Evolutionary conservation across 2,797 vertebrate genomes (phyloP), one percentile per base, ranked within the genome.

Genomic region (Chloroceryle inda): DNA sequence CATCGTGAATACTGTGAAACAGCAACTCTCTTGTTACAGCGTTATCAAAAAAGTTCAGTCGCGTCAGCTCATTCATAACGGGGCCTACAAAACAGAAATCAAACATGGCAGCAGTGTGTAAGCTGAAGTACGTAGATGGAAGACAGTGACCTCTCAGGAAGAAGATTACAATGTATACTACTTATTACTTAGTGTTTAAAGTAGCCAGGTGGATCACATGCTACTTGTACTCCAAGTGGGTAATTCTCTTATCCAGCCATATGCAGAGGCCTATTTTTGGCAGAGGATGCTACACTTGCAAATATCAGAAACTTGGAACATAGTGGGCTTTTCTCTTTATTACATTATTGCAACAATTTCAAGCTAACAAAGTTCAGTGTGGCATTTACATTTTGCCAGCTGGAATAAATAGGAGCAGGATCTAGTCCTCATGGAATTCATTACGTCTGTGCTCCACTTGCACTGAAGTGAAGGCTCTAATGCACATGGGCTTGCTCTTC

Each of bases 1-100:
- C 99, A 2, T 99, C 99, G 0, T 99, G 99, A 80, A 99, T 82
- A 9, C 98, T 99, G 61, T 99, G 98, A 87, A 99, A 99, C 67
- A 99, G 66, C 85, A 98, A 96, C 81, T 98, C 98, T 77, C 95
- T 96, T 16, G 97, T 98, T 88, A 98, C 66, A 3, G 94, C 78
- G 9, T 96, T 96, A 4, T 97, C 98, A 97, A 99, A 99, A 94
- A 99, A 99, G 81, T 98, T 92, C 63, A 99, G 94, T 40, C 85
- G 96, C 62, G 98, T 98, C 96, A 99, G 98, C 79, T 99, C 98
- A 55, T 95, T 97, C 92, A 99, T 40, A 3, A 99, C 98, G 56
- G 90, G 97, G 40, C 98, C 99, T 99, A 62, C 24, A 35, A 91
- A 94, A 63, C 13, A 92, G 88, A 88, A 88, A 44, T 1, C 64